Evolutionary conservation across 2,797 vertebrate species (phyloP).

Genomic region (Lagothrix lagotricha): DNA sequence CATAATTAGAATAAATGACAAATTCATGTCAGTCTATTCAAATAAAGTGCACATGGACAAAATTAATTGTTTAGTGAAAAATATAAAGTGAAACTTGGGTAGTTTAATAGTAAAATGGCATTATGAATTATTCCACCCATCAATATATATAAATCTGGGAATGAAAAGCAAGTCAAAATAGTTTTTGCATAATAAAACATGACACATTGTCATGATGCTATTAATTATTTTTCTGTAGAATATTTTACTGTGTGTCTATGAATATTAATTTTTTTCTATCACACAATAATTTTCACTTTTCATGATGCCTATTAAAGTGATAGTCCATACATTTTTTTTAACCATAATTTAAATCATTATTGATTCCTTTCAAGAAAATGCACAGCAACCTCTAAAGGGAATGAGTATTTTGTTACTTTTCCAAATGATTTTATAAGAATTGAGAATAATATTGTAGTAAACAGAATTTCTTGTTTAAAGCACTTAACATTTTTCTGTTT

Average conservation of each 20-base stretch:
- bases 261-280: slow-evolving; percentile 24
- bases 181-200: slow-evolving; percentile 76
- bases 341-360: slow-evolving; percentile 38
- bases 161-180: slow-evolving; percentile 68
- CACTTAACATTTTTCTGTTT: neutral
- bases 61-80: slow-evolving; percentile 60
- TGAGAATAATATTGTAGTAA: neutral
- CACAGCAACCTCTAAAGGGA: neutral
- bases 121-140: slow-evolving; percentile 56
- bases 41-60: neutral
- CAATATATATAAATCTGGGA: slow-evolving; percentile 50
- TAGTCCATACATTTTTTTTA: slow-evolving; percentile 23
- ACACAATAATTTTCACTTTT: slow-evolving; percentile 3
- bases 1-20: slow-evolving; percentile 71
- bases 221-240: slow-evolving; percentile 57
- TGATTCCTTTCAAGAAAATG: slow-evolving; percentile 15
- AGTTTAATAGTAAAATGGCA: slow-evolving; percentile 51
- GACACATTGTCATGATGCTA: slow-evolving; percentile 36
- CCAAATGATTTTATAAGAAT: neutral
- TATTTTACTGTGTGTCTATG: slow-evolving; percentile 25
- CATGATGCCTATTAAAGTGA: neutral
- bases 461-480: neutral
- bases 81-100: slow-evolving; percentile 66
- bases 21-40: slow-evolving; percentile 43
- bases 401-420: neutral